Percentiles rank a stretch among this genome's conserved stretches.
phyloP scores from a whole-genome alignment of 2,113 vertebrate genomes.

The Tympanuchus pallidicinctus region DNA sequence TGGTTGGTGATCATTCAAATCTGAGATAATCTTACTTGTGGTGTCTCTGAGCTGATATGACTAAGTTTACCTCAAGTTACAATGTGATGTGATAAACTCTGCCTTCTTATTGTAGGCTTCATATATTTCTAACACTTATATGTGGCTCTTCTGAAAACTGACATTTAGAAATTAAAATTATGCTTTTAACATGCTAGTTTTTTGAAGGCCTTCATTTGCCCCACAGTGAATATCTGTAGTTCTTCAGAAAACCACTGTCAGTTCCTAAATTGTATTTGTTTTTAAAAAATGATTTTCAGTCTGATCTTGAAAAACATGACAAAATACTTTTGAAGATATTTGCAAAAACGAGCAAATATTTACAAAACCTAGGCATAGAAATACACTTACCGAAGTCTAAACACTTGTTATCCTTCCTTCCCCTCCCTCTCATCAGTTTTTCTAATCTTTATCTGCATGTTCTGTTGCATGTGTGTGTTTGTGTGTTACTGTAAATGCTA shows the following conservation, averaged over 20 bases:
- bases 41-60: not conserved
- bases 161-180: not conserved
- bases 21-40: not conserved
- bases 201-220: not conserved
- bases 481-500: constrained; percentile 33
- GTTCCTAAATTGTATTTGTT: not conserved
- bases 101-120: not conserved
- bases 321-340: constrained; percentile 10
- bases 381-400: constrained; percentile 25
- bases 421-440: constrained; percentile 30
- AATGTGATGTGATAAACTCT: not conserved
- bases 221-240: not conserved
- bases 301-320: not conserved
- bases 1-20: not conserved
- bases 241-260: constrained; percentile 17
- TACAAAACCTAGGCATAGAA: constrained; percentile 15
- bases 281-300: not conserved
- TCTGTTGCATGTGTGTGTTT: constrained; percentile 56
- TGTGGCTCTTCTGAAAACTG: not conserved
- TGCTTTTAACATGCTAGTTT: not conserved
- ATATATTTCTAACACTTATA: not conserved
- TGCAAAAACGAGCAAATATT: constrained; percentile 27
- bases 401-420: constrained; percentile 23
- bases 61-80: constrained; percentile 15
- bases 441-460: constrained; percentile 55